These are phyloP conservation scores for Laupala kohalensis DNA, from an alignment of 1,140 invertebrate genomes.

Conservation along the genomic window DNA sequence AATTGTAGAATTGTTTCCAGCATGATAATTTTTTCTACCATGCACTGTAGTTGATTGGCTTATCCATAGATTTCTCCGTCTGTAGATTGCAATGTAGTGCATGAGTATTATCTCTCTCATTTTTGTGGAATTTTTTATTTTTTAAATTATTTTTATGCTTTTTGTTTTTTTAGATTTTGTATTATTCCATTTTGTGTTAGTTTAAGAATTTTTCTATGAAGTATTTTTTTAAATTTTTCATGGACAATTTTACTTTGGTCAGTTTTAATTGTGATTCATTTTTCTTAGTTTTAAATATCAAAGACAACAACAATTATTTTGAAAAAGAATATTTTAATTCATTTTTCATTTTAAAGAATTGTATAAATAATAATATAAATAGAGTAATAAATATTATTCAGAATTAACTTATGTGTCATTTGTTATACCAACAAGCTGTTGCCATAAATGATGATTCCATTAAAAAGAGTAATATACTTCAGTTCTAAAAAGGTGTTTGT, in stretches of 20 bases:
- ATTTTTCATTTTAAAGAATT: background rate
- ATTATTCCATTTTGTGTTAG: background rate
- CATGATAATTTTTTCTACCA: background rate
- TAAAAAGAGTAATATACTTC: too few relatives aligned
- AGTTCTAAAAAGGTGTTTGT: too few relatives aligned
- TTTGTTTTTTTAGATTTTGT: background rate
- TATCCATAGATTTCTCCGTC: background rate
- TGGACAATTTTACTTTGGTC: too few relatives aligned
- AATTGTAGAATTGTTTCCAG: background rate
- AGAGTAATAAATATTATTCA: background rate
- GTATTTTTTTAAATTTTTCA: background rate
- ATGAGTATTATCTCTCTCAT: background rate
- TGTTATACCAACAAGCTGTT: background rate
- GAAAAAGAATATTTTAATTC: too few relatives aligned
- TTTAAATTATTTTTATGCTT: background rate
- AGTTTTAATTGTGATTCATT: background rate
- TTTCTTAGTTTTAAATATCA: too few relatives aligned
- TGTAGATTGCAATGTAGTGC: background rate
- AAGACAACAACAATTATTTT: too few relatives aligned
- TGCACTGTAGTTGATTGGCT: background rate
- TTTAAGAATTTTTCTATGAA: background rate
- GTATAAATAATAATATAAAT: background rate
- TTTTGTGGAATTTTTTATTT: conserved; percentile 1
- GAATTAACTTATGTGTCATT: background rate
- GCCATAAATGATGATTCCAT: too few relatives aligned